Base-by-base conservation (phyloP, 1,140 invertebrate genomes). In the Pogonomyrmex barbatus region DNA sequence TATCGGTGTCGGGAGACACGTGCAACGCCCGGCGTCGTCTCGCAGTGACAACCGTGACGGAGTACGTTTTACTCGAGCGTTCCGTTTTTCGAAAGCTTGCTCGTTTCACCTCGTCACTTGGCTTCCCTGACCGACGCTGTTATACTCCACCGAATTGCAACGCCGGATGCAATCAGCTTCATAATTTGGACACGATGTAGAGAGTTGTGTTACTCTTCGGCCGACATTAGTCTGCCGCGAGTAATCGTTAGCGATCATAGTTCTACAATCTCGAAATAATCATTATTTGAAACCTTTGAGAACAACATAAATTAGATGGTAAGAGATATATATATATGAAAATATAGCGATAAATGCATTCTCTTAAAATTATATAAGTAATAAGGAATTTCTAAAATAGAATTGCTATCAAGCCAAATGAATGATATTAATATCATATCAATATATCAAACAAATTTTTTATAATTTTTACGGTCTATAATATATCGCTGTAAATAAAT, bases 41-140 rank as follows among this genome's bases (percentile, higher is more conserved):
- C 50, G 82, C 58, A 58, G 17, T 54, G 82, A 85, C 82, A 85
- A 85, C 58, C 82, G 60, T 85, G 73, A 85, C 82, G 73, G 82
- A 85, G 82, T 76, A 85, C 73, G 82, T 78, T 85, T 85, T 78
- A 78, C 58, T 54, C 82, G 33, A 39, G 36, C 82, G 58, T 67
- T 52, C 50, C 50, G 71, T 78, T 85, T 85, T 85, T 85, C 60
- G 63, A 47, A 50, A 54, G 47, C 56, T 85, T 52, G 60, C 77
- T 70, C 81, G 58, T 84, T 84, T 81, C 78, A 81, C 78, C 50
- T 81, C 79, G 54, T 68, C 56, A 73, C 79, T 83, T 75, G 68
- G 73, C 75, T 85, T 45, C 14, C 24, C 58, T 78, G 58, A 85
- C 82, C 82, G 82, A 77, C 33, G 47, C 73, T 77, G 39, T 84